These are phyloP conservation scores for Dyspetes luteomarginatus DNA, from an alignment of 2,888 invertebrate genomes.

Conservation along the genomic window DNA sequence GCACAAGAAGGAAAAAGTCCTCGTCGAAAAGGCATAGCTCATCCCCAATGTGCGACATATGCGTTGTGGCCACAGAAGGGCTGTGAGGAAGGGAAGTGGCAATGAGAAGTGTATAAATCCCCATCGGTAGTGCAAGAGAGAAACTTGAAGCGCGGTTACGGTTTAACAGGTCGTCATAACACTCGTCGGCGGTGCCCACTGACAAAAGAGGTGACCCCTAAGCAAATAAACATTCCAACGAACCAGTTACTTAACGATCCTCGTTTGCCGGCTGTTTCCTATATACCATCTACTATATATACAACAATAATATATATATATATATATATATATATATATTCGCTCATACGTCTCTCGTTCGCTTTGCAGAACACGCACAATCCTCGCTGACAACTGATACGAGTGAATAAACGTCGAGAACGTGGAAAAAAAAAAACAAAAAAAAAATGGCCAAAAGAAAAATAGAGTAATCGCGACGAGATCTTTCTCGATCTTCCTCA, in stretches of 20 bases:
- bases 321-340: constrained; percentile 2
- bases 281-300: neutral
- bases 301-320: neutral
- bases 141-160: constrained; percentile 60
- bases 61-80: constrained; percentile 69
- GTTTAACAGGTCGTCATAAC: constrained; percentile 82
- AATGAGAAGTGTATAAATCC: constrained; percentile 1
- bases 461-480: neutral
- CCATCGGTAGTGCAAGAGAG: constrained; percentile 1
- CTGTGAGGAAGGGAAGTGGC: constrained; percentile 48
- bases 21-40: constrained; percentile 67
- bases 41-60: constrained; percentile 72
- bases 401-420: constrained; percentile 45
- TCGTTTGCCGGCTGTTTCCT: constrained; percentile 49
- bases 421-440: constrained; percentile 53
- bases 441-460: constrained; percentile 42
- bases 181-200: constrained; percentile 75
- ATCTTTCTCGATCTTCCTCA: constrained; percentile 57
- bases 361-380: constrained; percentile 8
- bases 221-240: constrained; percentile 83
- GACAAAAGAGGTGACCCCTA: constrained; percentile 79
- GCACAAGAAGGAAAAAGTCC: constrained; percentile 11
- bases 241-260: constrained; percentile 82
- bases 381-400: constrained; percentile 55
- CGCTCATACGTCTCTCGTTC: neutral